These are phyloP conservation scores for Melanostigma gelatinosum DNA, from an alignment of 2,113 vertebrate species.

Conservation along the genomic window DNA sequence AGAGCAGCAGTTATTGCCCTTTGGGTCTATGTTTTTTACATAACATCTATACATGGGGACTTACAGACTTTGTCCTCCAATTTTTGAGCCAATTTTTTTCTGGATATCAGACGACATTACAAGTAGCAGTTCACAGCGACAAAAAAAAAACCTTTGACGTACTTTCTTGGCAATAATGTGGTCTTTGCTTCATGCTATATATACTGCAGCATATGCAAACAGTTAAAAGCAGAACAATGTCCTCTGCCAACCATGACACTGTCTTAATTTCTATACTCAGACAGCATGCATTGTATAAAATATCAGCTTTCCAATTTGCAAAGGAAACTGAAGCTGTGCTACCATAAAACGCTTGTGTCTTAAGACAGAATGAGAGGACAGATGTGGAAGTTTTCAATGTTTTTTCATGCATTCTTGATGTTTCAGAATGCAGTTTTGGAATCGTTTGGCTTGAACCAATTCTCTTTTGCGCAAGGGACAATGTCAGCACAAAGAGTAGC, in stretches of 20 bases:
- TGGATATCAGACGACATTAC: conserved; percentile 5
- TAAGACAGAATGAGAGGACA: background rate
- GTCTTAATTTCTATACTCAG: background rate
- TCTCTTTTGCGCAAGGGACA: conserved; percentile 15
- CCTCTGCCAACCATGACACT: background rate
- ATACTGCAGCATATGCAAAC: conserved; percentile 33
- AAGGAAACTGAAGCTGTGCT: background rate
- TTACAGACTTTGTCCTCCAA: conserved; percentile 18
- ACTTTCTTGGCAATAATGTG: background rate
- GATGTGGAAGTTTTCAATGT: conserved; percentile 13
- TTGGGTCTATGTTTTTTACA: background rate
- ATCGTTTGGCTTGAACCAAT: conserved; percentile 33
- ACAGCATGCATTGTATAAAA: background rate
- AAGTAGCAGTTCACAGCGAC: background rate
- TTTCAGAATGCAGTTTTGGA: conserved; percentile 27
- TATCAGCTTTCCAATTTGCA: background rate
- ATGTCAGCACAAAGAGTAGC: conserved; percentile 49
- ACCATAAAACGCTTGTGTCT: background rate
- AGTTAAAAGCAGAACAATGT: conserved; percentile 21
- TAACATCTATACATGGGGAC: background rate
- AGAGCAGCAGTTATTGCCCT: background rate
- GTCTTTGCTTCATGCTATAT: conserved; percentile 34
- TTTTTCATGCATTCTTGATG: conserved; percentile 17
- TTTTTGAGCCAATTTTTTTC: background rate
- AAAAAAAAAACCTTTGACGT: background rate